phyloP scores from a whole-genome alignment of 2,113 vertebrate species.

The Perognathus longimembris region DNA sequence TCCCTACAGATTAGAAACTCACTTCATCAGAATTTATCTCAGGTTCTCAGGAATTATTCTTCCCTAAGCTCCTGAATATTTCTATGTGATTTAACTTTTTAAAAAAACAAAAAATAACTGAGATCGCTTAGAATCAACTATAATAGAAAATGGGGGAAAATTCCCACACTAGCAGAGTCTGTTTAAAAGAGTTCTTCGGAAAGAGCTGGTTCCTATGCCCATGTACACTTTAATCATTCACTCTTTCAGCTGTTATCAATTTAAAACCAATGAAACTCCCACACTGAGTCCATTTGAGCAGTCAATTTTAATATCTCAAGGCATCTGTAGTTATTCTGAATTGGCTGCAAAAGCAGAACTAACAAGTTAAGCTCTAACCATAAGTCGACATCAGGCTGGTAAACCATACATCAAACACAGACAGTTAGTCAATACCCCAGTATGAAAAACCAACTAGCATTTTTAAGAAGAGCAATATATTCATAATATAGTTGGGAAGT shows the following conservation, averaged over 20 bases:
- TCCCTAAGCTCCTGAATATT: conserved; percentile 86
- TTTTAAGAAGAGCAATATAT: conserved; percentile 94
- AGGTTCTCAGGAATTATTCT: conserved; percentile 87
- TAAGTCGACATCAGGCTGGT: conserved; percentile 93
- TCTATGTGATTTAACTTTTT: conserved; percentile 87
- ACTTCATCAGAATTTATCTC: conserved; percentile 88
- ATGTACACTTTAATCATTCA: conserved; percentile 91
- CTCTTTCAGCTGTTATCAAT: conserved; percentile 94
- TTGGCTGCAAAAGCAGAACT: conserved; percentile 96
- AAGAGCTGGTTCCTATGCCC: conserved; percentile 88
- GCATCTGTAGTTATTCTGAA: conserved; percentile 94
- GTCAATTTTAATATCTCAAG: conserved; percentile 96
- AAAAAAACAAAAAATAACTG: conserved; percentile 77
- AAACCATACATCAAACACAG: conserved; percentile 96
- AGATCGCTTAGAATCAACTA: conserved; percentile 87
- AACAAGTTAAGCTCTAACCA: conserved; percentile 97
- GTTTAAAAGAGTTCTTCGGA: conserved; percentile 87
- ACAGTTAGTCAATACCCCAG: conserved; percentile 95
- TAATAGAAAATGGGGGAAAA: conserved; percentile 86
- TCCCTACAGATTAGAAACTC: conserved; percentile 86
- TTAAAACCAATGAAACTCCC: conserved; percentile 94
- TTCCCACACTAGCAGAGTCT: conserved; percentile 86
- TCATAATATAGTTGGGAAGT: conserved; percentile 86
- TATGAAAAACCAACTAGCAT: conserved; percentile 95
- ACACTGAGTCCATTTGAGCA: conserved; percentile 93